Percentiles rank a stretch among this genome's conserved stretches.
phyloP scores from a whole-genome alignment of 1,140 invertebrate species.

The Drosophila aff. region DNA sequence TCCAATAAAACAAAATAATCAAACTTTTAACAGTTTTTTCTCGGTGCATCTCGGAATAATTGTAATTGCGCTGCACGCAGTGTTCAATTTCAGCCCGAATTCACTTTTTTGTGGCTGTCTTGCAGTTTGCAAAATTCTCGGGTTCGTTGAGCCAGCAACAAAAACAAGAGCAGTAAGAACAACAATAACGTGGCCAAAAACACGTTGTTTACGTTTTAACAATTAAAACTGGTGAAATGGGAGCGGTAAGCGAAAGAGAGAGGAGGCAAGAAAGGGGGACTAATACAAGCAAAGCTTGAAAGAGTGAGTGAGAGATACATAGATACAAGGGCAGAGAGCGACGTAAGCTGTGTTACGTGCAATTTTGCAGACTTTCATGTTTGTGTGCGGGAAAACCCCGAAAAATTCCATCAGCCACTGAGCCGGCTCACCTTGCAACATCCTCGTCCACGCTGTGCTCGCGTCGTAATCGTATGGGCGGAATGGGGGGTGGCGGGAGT shows the following conservation, averaged over 20 bases:
- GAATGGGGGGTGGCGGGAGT: constrained; percentile 54
- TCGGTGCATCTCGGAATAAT: constrained; percentile 16
- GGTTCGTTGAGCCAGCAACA: constrained; percentile 48
- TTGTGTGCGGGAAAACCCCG: constrained; percentile 31
- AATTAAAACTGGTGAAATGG: constrained; percentile 67
- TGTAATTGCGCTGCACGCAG: constrained; percentile 54
- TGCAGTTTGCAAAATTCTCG: constrained; percentile 61
- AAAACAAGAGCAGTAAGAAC: constrained; percentile 9
- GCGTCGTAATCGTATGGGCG: constrained; percentile 61
- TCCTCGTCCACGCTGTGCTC: constrained; percentile 70
- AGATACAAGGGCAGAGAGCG: constrained; percentile 1
- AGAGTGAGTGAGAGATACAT: not conserved
- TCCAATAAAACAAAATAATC: not conserved
- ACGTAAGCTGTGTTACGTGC: constrained; percentile 28
- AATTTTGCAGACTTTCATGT: constrained; percentile 38
- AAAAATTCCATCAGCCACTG: constrained; percentile 19
- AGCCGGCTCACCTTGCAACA: constrained; percentile 67
- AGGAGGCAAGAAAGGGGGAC: constrained; percentile 12
- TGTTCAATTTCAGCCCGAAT: constrained; percentile 56
- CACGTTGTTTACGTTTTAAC: constrained; percentile 78
- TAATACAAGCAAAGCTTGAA: constrained; percentile 20
- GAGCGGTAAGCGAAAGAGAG: not conserved
- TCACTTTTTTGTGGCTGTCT: constrained; percentile 56
- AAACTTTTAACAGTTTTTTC: not conserved
- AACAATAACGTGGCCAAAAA: constrained; percentile 39